phyloP scores from a whole-genome alignment of 2,888 invertebrate genomes.

The Seladonia tumulorum region DNA sequence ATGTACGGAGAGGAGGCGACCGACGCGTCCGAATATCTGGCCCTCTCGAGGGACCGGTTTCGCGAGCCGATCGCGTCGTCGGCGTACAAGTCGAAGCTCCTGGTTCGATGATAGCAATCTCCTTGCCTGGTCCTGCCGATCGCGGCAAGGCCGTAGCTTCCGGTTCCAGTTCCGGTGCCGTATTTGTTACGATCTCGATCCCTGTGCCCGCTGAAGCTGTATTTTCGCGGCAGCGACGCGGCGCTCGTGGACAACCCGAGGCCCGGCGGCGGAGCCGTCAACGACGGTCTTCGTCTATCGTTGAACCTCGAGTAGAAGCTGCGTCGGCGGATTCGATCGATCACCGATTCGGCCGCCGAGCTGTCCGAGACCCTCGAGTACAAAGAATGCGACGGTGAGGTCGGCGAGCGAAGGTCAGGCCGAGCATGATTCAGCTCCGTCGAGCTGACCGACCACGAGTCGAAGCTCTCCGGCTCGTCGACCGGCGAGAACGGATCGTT shows the following conservation, averaged over 20 bases:
- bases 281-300: slow-evolving; percentile 90
- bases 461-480: slow-evolving; percentile 87
- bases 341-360: slow-evolving; percentile 88
- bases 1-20: slow-evolving; percentile 5
- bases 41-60: slow-evolving; percentile 22
- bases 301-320: slow-evolving; percentile 96
- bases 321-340: slow-evolving; percentile 94
- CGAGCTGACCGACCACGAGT: slow-evolving; percentile 89
- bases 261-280: slow-evolving; percentile 86
- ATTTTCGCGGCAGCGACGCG: slow-evolving; percentile 84
- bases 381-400: slow-evolving; percentile 71
- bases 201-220: slow-evolving; percentile 79
- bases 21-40: slow-evolving; percentile 30
- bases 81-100: slow-evolving; percentile 27
- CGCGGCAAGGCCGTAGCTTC: slow-evolving; percentile 2
- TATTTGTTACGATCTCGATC: slow-evolving; percentile 52
- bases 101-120: background rate
- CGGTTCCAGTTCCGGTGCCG: background rate
- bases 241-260: slow-evolving; percentile 71
- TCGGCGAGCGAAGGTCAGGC: slow-evolving; percentile 79
- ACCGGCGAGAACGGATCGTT: slow-evolving; percentile 61
- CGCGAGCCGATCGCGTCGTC: slow-evolving; percentile 11
- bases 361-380: slow-evolving; percentile 70
- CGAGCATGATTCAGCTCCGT: slow-evolving; percentile 81
- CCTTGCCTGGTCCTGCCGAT: background rate